Conservation (phyloP, 2,888 invertebrate genomes). For the Limnephilus rhombicus region DNA sequence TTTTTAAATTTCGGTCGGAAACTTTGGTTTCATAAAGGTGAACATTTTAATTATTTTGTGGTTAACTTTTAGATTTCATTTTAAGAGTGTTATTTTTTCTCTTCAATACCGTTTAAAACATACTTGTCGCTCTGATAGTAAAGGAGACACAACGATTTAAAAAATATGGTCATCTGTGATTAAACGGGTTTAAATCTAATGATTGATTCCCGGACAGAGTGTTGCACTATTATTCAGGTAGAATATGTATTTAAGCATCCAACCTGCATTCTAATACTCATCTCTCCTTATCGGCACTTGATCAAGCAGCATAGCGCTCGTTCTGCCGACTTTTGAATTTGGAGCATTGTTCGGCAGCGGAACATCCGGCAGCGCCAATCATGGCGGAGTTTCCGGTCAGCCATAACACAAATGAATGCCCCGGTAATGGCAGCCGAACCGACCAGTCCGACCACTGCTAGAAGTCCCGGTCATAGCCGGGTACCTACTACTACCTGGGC, state of each 20-base stretch:
- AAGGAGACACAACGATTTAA: too few species aligned
- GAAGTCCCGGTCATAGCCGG: neutral
- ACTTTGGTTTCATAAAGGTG: too few species aligned
- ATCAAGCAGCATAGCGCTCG: neutral
- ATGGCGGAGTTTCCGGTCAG: slow-evolving; percentile 62
- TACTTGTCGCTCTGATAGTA: too few species aligned
- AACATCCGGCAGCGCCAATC: slow-evolving; percentile 57
- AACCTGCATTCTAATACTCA: neutral
- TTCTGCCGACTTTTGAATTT: slow-evolving; percentile 36
- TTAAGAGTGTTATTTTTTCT: too few species aligned
- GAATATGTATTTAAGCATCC: neutral
- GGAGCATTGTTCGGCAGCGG: slow-evolving; percentile 51
- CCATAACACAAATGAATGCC: slow-evolving; percentile 62
- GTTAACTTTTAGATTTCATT: too few species aligned
- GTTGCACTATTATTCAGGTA: neutral
- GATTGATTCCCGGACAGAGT: neutral
- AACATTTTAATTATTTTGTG: too few species aligned
- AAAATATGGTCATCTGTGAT: too few species aligned
- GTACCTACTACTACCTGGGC: neutral
- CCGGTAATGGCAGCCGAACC: slow-evolving; percentile 51
- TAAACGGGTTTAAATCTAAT: too few species aligned
- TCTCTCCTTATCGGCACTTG: neutral
- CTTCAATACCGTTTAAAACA: too few species aligned
- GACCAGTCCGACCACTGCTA: slow-evolving; percentile 4
- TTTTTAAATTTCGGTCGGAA: too few species aligned